These are phyloP conservation scores for Metopia argyrocephala DNA, from an alignment of 2,888 invertebrate species.

Conservation along the genomic window DNA sequence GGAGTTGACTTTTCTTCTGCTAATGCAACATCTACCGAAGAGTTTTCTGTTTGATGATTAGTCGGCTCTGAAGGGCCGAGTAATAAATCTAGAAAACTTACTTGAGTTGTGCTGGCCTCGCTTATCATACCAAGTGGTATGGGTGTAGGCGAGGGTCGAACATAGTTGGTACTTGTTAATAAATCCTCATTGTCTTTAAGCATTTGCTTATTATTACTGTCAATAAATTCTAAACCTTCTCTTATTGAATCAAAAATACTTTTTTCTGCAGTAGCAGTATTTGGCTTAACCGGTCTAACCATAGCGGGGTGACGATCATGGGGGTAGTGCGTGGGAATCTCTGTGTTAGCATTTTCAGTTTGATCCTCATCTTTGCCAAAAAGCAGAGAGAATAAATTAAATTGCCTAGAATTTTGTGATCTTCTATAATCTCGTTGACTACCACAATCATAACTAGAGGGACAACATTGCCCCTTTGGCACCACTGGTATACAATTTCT, in stretches of 20 bases:
- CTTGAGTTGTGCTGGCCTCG: conserved; percentile 65
- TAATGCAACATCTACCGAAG: conserved; percentile 42
- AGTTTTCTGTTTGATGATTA: conserved; percentile 25
- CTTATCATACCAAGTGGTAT: conserved; percentile 32
- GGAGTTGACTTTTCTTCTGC: conserved; percentile 64
- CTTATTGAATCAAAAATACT: conserved; percentile 75
- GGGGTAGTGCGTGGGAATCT: conserved; percentile 71
- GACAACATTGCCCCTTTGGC: conserved; percentile 89
- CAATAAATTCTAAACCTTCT: conserved; percentile 77
- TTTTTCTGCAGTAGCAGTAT: conserved; percentile 70
- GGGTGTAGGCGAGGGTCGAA: conserved; percentile 55
- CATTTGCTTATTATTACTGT: conserved; percentile 74
- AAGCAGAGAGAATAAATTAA: conserved; percentile 75
- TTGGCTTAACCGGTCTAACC: conserved; percentile 45
- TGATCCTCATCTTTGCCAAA: conserved; percentile 74
- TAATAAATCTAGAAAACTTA: conserved; percentile 73
- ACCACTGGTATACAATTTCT: conserved; percentile 88
- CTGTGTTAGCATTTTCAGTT: conserved; percentile 61
- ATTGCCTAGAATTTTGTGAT: conserved; percentile 74
- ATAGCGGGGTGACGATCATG: conserved; percentile 72
- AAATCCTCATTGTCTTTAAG: conserved; percentile 71
- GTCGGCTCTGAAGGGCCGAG: conserved; percentile 70
- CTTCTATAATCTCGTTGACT: conserved; percentile 78
- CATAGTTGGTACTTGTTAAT: conserved; percentile 8
- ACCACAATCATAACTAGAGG: conserved; percentile 90